Evolutionary conservation across 1,140 invertebrate genomes (phyloP).

Genomic region (Eciton burchellii): DNA sequence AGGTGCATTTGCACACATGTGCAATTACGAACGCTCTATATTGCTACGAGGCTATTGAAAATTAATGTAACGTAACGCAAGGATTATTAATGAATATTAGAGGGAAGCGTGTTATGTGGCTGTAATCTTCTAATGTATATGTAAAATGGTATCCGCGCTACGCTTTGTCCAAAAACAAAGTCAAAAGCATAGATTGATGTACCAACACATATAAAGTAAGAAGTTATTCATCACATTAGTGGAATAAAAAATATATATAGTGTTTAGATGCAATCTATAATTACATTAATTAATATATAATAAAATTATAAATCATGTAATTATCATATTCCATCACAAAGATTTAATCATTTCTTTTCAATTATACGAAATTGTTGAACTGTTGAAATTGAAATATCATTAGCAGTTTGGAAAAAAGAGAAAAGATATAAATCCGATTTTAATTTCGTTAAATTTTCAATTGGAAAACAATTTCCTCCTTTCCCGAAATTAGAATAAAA

Average conservation of each 20-base stretch:
- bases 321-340: background rate
- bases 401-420: background rate
- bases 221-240: background rate
- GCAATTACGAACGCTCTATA: slow-evolving; percentile 23
- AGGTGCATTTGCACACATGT: background rate
- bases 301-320: too few species aligned
- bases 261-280: background rate
- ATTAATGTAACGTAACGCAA: slow-evolving; percentile 42
- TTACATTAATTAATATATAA: slow-evolving; percentile 34
- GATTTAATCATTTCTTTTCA: slow-evolving; percentile 10
- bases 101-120: background rate
- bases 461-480: background rate
- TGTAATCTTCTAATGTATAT: slow-evolving; percentile 33
- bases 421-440: background rate
- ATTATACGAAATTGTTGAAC: background rate
- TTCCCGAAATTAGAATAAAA: background rate
- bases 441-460: background rate
- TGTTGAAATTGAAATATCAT: slow-evolving; percentile 22
- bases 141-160: background rate
- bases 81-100: slow-evolving; percentile 44
- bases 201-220: background rate
- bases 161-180: slow-evolving; percentile 27
- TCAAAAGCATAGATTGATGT: slow-evolving; percentile 16
- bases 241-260: background rate
- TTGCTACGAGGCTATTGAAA: slow-evolving; percentile 35